A percentile compares a stretch with the other conserved stretches of the same genome.
phyloP scores from a whole-genome alignment of 2,888 invertebrate genomes.

The Hartigia nigra region DNA sequence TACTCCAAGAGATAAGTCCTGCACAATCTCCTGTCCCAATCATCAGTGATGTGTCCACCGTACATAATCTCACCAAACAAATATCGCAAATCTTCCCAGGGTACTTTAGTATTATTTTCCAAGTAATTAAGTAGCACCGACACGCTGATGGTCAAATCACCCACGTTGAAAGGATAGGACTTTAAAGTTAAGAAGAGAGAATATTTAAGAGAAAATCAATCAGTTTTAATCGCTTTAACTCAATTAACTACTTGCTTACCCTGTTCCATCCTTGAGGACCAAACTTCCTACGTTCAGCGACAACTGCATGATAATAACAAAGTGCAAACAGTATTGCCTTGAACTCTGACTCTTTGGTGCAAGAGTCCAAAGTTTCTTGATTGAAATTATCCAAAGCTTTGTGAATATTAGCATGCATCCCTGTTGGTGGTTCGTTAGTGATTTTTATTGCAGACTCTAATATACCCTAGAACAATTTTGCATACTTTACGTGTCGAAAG shows the following conservation, averaged over 20 bases:
- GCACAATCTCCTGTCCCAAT: constrained; percentile 93
- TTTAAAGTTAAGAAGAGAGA: constrained; percentile 19
- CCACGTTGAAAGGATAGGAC: constrained; percentile 82
- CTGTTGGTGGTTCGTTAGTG: constrained; percentile 95
- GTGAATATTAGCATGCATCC: constrained; percentile 94
- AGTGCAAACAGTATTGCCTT: constrained; percentile 89
- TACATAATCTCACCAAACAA: constrained; percentile 98
- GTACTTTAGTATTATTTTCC: constrained; percentile 87
- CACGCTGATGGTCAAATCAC: constrained; percentile 92
- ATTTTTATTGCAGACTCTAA: constrained; percentile 94
- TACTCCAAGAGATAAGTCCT: constrained; percentile 87
- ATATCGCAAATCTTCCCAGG: constrained; percentile 95
- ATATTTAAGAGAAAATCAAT: neutral
- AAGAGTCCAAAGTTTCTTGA: constrained; percentile 93
- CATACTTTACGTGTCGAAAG: constrained; percentile 57
- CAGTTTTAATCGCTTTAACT: neutral
- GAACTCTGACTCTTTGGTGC: constrained; percentile 92
- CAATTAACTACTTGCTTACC: constrained; percentile 41
- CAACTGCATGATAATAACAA: constrained; percentile 95
- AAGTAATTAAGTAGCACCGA: constrained; percentile 91
- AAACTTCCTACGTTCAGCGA: constrained; percentile 92
- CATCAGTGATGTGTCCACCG: constrained; percentile 96
- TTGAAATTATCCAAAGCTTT: constrained; percentile 92
- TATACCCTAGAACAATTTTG: constrained; percentile 85
- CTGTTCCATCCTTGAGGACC: constrained; percentile 95